Base-by-base conservation (phyloP, 2,113 vertebrate genomes). In the Myotis lucifugus region DNA sequence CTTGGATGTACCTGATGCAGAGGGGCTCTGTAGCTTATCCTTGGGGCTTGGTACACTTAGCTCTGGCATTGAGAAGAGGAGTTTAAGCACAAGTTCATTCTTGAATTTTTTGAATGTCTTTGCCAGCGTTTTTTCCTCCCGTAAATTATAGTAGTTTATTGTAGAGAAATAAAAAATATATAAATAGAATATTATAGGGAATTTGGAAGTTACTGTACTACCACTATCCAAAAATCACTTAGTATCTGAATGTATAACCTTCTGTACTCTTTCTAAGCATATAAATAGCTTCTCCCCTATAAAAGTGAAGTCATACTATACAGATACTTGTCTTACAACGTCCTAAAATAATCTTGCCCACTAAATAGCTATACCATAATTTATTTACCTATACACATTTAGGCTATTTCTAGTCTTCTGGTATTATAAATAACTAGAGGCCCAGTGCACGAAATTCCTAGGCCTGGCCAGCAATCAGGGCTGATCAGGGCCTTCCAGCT, bases 141-240 rank as follows among this genome's bases (percentile, higher is more conserved):
- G 1, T 74, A 54, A 74, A 21, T 86, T 96, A 72, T 27, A 74
- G 27, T 76, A 40, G 37, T 76, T 74, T 76, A 72, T 88, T 56
- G 18, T 85, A 72, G 61, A 78, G 34, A 77, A 88, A 85, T 90
- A 70, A 54, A 59, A 84, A 93, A 86, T 61, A 52, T 54, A 37
- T 8, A 91, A 29, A 27, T 86, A 11, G 6, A 89, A 13, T 67
- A 87, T 37, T 72, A 4, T 59, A 72, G 79, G n/a, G 56, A 85
- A 46, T 91, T 87, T 91, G 52, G 4, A 91, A 85, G 32, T 82
- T 34, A 72, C 2, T 3, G 0, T 72, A 54, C 5, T 78, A 8
- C 29, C 8, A 69, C 52, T 95, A 73, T 82, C 21, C 9, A 67
- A 4, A 94, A 83, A 50, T 83, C 3, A 42, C 14, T 94, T 89